A percentile compares a stretch with the other conserved stretches of the same genome.
phyloP scores from a whole-genome alignment of 1,140 invertebrate genomes.

The Drosophila lacteicornis region DNA sequence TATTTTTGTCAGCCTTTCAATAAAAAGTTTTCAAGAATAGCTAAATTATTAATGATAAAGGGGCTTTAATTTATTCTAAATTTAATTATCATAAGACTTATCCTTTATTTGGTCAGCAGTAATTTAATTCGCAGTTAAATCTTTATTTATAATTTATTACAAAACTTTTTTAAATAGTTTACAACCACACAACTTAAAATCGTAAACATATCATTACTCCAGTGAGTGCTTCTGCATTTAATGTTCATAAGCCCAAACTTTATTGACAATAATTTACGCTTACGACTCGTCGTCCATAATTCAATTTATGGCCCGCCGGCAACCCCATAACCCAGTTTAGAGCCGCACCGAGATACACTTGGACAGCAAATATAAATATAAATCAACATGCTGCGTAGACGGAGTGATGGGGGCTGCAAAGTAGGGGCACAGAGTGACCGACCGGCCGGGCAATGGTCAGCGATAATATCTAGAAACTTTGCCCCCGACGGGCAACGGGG shows the following conservation, averaged over 20 bases:
- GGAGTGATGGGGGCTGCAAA: conserved; percentile 5
- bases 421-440: conserved; percentile 14
- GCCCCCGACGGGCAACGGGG: conserved; percentile 16
- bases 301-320: conserved; percentile 52
- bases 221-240: conserved; percentile 11
- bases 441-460: conserved; percentile 45
- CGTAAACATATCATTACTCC: background rate
- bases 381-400: conserved; percentile 45
- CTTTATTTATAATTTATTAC: background rate
- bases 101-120: background rate
- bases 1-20: too few relatives aligned
- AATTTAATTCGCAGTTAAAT: background rate
- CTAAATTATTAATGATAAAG: too few relatives aligned
- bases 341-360: conserved; percentile 47
- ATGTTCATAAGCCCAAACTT: conserved; percentile 28
- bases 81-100: background rate
- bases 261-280: conserved; percentile 47
- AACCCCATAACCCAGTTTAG: conserved; percentile 56
- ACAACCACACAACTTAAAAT: background rate
- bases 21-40: too few relatives aligned
- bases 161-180: background rate
- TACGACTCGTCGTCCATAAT: conserved; percentile 37
- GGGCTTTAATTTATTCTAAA: too few relatives aligned
- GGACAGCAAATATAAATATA: conserved; percentile 56
- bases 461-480: conserved; percentile 55